A percentile compares a stretch with the other conserved stretches of the same genome.
Evolutionary conservation across 2,113 vertebrate genomes (phyloP).

Genomic region (Oriolus oriolus): DNA sequence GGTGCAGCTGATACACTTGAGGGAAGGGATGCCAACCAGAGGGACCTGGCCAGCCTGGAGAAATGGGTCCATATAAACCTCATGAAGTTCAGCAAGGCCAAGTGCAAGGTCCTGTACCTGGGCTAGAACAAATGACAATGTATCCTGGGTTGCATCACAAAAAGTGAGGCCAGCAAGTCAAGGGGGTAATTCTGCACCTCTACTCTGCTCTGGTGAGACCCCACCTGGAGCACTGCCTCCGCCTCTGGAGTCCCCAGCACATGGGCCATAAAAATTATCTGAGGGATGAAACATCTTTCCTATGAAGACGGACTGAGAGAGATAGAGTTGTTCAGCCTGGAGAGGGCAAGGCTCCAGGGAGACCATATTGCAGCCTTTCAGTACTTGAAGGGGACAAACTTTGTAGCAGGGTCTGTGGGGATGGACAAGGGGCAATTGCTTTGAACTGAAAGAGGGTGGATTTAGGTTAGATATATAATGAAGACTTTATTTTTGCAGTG

Average conservation of each 20-base stretch:
- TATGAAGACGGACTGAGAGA: neutral
- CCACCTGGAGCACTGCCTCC: neutral
- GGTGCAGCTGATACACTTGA: neutral
- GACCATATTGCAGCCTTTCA: neutral
- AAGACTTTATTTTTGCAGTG: neutral
- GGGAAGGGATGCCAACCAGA: neutral
- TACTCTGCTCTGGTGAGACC: neutral
- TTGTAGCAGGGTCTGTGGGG: neutral
- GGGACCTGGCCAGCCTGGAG: neutral
- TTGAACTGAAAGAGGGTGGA: neutral
- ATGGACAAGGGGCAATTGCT: neutral
- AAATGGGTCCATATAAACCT: neutral
- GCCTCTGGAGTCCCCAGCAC: neutral
- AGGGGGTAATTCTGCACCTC: neutral
- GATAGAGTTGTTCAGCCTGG: neutral
- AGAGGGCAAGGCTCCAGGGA: neutral
- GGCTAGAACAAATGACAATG: accelerated
- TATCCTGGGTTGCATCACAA: neutral
- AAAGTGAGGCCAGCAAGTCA: neutral
- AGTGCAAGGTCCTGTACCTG: neutral
- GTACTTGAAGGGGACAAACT: neutral
- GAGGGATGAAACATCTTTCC: neutral
- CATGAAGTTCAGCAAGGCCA: neutral
- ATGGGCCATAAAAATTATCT: neutral
- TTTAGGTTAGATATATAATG: neutral